Conservation (phyloP, 1,140 invertebrate species). For the Drosophila mojavensis region DNA sequence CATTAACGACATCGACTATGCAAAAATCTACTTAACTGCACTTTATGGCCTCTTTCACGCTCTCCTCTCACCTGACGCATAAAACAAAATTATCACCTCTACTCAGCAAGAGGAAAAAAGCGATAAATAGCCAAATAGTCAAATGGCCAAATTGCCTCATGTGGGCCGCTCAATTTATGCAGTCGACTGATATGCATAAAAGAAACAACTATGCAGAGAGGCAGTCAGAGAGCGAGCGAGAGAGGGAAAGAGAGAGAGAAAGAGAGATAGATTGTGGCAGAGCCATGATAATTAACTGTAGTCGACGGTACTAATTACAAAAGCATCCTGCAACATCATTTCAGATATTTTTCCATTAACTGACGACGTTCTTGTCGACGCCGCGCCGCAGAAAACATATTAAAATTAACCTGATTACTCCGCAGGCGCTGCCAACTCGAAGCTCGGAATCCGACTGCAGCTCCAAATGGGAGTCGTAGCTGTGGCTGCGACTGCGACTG, state of each 20-base stretch:
- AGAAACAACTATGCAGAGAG: neutral
- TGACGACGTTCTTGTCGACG: constrained; percentile 64
- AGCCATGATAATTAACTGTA: constrained; percentile 44
- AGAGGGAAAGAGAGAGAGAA: neutral
- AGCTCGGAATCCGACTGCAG: constrained; percentile 5
- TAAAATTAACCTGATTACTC: constrained; percentile 84
- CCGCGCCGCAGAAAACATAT: constrained; percentile 76
- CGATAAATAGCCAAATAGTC: constrained; percentile 38
- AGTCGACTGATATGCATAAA: constrained; percentile 50
- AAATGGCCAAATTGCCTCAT: constrained; percentile 20
- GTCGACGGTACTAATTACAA: constrained; percentile 68
- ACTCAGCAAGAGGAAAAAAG: neutral
- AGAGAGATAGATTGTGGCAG: neutral
- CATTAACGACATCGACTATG: neutral
- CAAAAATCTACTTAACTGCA: constrained; percentile 10
- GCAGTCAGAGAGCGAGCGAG: neutral
- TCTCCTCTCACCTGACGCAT: constrained; percentile 14
- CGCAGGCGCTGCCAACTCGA: constrained; percentile 69
- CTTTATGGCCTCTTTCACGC: constrained; percentile 38
- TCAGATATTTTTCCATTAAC: constrained; percentile 83
- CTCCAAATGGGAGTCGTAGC: constrained; percentile 17
- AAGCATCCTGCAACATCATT: constrained; percentile 81
- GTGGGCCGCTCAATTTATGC: constrained; percentile 24
- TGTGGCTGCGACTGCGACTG: neutral
- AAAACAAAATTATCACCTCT: constrained; percentile 22